Percentiles rank a stretch among this genome's conserved stretches.
Evolutionary conservation across 2,797 vertebrate genomes (phyloP).

Genomic region (Silurus lanzhouensis): DNA sequence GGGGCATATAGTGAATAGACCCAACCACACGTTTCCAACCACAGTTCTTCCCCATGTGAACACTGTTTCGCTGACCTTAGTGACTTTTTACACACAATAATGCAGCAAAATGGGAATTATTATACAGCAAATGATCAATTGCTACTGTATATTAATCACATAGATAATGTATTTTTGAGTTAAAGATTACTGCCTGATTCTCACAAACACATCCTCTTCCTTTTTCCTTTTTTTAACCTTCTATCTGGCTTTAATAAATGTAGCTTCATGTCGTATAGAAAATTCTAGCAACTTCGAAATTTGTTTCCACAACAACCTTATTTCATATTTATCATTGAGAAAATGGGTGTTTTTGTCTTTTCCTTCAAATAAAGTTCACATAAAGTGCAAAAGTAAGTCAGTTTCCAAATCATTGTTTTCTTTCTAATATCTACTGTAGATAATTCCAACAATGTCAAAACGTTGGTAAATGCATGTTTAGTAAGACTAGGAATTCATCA

Average conservation of each 20-base stretch:
- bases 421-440: too few species aligned
- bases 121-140: background rate
- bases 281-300: too few species aligned
- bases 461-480: too few species aligned
- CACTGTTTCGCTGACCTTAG: too few species aligned
- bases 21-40: background rate
- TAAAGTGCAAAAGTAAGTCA: too few species aligned
- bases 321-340: background rate
- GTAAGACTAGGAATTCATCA: too few species aligned
- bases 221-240: background rate
- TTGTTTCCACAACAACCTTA: too few species aligned
- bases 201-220: background rate
- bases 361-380: too few species aligned
- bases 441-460: too few species aligned
- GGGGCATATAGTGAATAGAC: conserved; percentile 32
- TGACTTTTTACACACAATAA: background rate
- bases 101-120: background rate
- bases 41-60: background rate
- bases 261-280: too few species aligned
- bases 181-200: background rate
- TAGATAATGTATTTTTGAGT: background rate
- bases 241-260: too few species aligned
- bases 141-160: conserved; percentile 5
- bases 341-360: background rate
- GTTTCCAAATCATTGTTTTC: too few species aligned